Conservation (phyloP, 1,140 invertebrate genomes). For the Leptinotarsa undecemlineata region DNA sequence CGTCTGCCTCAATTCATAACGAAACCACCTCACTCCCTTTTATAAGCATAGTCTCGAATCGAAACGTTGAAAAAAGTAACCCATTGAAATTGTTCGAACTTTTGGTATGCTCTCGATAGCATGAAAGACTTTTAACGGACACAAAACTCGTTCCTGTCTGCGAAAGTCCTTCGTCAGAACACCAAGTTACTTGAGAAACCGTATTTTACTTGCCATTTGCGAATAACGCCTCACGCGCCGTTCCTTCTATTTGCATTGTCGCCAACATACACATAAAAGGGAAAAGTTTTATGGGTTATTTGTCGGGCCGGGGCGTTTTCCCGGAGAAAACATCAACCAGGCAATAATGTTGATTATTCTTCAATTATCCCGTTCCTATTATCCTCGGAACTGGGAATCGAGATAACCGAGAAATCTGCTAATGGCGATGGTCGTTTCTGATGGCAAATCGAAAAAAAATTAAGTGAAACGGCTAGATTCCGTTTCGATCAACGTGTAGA, state of each 20-base stretch:
- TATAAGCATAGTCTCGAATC: too few relatives aligned
- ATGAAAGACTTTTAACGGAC: too few relatives aligned
- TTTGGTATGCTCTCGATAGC: too few relatives aligned
- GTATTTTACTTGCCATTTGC: not conserved
- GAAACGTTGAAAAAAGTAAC: too few relatives aligned
- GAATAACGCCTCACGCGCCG: not conserved
- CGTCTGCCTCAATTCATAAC: too few relatives aligned
- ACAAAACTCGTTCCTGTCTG: not conserved
- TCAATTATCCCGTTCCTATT: not conserved
- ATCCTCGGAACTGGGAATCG: not conserved
- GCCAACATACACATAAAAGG: not conserved
- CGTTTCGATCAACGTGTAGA: not conserved
- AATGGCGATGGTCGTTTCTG: not conserved
- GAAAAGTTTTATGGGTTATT: not conserved
- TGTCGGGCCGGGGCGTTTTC: not conserved
- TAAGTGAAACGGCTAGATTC: not conserved
- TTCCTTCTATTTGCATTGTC: not conserved
- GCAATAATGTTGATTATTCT: conserved; percentile 1
- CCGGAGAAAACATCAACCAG: not conserved
- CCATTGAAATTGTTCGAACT: too few relatives aligned
- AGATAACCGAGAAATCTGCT: conserved; percentile 5
- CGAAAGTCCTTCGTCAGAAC: not conserved
- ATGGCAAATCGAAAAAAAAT: not conserved
- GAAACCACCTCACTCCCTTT: too few relatives aligned
- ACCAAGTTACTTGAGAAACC: not conserved